Evolutionary conservation across 1,140 invertebrate genomes (phyloP).

Genomic region (Meteorus sp.): DNA sequence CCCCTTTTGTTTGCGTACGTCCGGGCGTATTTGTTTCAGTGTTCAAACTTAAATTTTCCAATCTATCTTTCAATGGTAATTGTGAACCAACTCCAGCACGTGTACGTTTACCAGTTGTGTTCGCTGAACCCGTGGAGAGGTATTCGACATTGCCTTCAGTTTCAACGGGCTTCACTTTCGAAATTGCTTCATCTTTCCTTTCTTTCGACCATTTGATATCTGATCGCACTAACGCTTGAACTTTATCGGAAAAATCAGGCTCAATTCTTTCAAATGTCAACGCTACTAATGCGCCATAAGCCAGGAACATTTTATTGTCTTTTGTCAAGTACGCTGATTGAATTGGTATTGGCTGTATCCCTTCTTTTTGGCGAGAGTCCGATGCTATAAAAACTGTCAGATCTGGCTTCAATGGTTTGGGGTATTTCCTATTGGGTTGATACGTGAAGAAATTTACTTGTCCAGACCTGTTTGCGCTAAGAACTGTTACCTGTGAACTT

Average conservation of each 20-base stretch:
- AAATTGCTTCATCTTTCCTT: slow-evolving; percentile 46
- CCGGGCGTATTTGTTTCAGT: slow-evolving; percentile 57
- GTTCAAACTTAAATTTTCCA: slow-evolving; percentile 70
- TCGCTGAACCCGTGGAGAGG: slow-evolving; percentile 46
- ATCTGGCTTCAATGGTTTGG: slow-evolving; percentile 74
- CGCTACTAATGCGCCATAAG: slow-evolving; percentile 60
- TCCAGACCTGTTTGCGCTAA: slow-evolving; percentile 71
- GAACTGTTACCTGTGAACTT: slow-evolving; percentile 41
- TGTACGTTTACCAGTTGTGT: slow-evolving; percentile 48
- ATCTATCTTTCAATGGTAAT: slow-evolving; percentile 73
- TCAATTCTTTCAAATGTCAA: slow-evolving; percentile 70
- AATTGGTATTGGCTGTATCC: slow-evolving; percentile 62
- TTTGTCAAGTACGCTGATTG: slow-evolving; percentile 53
- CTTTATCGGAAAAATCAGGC: slow-evolving; percentile 60
- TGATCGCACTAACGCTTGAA: slow-evolving; percentile 62
- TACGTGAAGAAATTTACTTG: slow-evolving; percentile 77
- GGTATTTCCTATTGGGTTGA: slow-evolving; percentile 70
- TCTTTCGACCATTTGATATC: slow-evolving; percentile 55
- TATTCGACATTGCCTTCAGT: slow-evolving; percentile 58
- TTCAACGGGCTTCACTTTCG: slow-evolving; percentile 57
- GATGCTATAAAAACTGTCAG: slow-evolving; percentile 71
- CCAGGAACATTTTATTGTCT: slow-evolving; percentile 60
- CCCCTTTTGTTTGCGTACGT: slow-evolving; percentile 57
- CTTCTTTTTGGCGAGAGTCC: slow-evolving; percentile 56
- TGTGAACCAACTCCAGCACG: slow-evolving; percentile 60